phyloP scores from a whole-genome alignment of 2,113 vertebrate genomes.

The Catharus bicknelli region DNA sequence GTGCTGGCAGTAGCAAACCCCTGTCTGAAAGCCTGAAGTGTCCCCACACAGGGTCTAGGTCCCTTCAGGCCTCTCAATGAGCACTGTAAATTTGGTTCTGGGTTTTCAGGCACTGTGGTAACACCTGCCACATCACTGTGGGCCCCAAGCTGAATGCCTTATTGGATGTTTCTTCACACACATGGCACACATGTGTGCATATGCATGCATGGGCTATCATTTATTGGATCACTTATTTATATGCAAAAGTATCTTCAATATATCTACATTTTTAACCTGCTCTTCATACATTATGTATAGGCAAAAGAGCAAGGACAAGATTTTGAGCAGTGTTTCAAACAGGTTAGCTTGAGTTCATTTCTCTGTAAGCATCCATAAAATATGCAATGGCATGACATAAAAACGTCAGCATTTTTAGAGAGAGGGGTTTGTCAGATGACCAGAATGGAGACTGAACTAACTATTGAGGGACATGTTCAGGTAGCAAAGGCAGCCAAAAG shows the following conservation, averaged over 20 bases:
- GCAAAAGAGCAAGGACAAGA: neutral
- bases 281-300: neutral
- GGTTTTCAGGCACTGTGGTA: neutral
- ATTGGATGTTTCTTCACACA: rapidly evolving
- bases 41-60: neutral
- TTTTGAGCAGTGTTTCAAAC: neutral
- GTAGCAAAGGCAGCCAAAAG: neutral
- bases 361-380: neutral
- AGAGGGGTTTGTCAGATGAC: neutral
- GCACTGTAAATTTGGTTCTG: neutral
- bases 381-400: neutral
- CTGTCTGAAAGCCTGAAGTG: neutral
- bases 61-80: neutral
- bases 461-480: rapidly evolving
- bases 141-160: neutral
- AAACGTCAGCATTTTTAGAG: neutral
- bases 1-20: neutral
- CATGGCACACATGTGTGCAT: rapidly evolving
- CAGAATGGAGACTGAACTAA: neutral
- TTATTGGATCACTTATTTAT: neutral
- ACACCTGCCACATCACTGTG: rapidly evolving
- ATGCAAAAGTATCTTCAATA: neutral
- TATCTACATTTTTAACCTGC: neutral
- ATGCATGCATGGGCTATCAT: neutral
- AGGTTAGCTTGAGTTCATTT: neutral